Conservation (phyloP, 2,888 invertebrate species). For the Melinaea marsaeus region DNA sequence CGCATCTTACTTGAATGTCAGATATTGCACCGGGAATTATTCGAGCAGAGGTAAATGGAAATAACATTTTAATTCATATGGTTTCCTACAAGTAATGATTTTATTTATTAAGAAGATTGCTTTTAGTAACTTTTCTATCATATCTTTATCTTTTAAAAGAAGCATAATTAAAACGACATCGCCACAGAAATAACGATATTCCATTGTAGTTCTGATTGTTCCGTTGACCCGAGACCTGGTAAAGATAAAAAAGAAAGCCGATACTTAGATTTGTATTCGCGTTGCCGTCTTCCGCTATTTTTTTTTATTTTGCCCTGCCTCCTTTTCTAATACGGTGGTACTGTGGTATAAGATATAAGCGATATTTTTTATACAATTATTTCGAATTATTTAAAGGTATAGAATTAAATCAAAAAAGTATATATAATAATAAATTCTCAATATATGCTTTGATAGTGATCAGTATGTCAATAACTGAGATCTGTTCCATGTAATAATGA, state of each 20-base stretch:
- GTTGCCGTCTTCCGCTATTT: constrained; percentile 27
- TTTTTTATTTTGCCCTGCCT: constrained; percentile 25
- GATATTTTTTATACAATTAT: neutral
- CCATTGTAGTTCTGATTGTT: constrained; percentile 15
- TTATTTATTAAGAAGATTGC: too few species aligned
- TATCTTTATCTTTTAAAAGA: neutral
- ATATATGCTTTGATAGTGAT: neutral
- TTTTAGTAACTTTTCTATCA: neutral
- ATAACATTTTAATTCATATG: neutral
- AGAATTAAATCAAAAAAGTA: too few species aligned
- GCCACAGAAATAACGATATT: constrained; percentile 10
- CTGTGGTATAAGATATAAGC: constrained; percentile 17
- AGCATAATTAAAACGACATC: constrained; percentile 5
- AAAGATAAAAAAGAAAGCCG: constrained; percentile 15
- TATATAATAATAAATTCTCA: neutral
- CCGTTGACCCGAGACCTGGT: constrained; percentile 15
- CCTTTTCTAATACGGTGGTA: constrained; percentile 23
- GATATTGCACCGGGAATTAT: constrained; percentile 6
- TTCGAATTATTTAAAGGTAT: too few species aligned
- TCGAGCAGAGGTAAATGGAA: neutral
- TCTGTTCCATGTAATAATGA: too few species aligned
- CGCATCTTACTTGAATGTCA: neutral
- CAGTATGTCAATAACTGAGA: too few species aligned
- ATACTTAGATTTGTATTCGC: constrained; percentile 29
- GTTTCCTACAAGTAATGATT: too few species aligned